Conservation (phyloP, 2,113 vertebrate genomes). For the Catagonus wagneri region DNA sequence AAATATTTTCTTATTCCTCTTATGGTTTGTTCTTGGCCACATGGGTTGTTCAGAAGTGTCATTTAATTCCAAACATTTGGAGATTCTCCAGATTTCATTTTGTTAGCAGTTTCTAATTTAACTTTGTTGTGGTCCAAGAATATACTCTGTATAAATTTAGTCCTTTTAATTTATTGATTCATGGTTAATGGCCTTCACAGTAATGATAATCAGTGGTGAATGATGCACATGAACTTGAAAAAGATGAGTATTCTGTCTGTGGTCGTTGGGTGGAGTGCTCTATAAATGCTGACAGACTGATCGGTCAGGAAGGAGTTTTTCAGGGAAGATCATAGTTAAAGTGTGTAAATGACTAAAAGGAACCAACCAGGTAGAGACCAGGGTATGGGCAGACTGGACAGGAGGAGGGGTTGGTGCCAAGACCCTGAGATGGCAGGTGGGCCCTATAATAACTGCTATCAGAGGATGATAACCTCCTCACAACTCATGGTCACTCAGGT, state of each 20-base stretch:
- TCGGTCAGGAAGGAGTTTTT: neutral
- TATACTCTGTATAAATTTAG: neutral
- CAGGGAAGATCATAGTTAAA: neutral
- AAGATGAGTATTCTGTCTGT: neutral
- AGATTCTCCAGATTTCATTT: neutral
- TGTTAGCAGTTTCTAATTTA: neutral
- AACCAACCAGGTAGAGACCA: neutral
- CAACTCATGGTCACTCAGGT: neutral
- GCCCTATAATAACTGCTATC: neutral
- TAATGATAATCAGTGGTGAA: neutral
- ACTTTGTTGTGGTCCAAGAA: neutral
- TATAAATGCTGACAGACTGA: neutral
- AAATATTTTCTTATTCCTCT: conserved; percentile 12
- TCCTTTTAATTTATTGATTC: neutral
- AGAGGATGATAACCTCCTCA: neutral
- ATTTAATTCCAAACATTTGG: neutral
- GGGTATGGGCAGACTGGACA: neutral
- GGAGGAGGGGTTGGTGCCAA: neutral
- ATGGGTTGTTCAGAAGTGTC: neutral
- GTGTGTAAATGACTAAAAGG: neutral
- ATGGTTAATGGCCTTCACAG: neutral
- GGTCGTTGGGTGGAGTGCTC: neutral
- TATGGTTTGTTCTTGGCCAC: neutral
- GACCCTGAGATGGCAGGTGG: neutral
- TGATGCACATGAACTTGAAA: neutral